Conservation (phyloP, 2,888 invertebrate genomes). For the Cheilosia pagana region DNA sequence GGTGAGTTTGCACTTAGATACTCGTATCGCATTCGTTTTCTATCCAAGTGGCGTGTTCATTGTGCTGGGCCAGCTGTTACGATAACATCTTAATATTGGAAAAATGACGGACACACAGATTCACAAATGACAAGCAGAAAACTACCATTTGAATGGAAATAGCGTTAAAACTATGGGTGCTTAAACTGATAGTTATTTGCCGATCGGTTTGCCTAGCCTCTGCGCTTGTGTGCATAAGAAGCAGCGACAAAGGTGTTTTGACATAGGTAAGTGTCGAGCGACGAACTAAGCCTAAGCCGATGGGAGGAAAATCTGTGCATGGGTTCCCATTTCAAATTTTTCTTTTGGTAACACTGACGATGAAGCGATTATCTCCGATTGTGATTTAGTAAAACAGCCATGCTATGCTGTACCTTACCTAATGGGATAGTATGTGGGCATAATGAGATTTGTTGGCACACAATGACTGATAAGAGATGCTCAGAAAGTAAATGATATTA, state of each 20-base stretch:
- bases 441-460: constrained; percentile 26
- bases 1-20: constrained; percentile 32
- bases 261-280: constrained; percentile 28
- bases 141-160: constrained; percentile 8
- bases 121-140: constrained; percentile 16
- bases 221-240: constrained; percentile 40
- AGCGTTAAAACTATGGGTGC: constrained; percentile 33
- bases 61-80: constrained; percentile 3
- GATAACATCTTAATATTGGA: constrained; percentile 36
- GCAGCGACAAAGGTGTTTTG: constrained; percentile 47
- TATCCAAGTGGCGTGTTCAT: neutral
- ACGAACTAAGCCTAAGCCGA: neutral
- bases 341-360: too few relatives aligned
- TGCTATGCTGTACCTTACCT: constrained; percentile 1
- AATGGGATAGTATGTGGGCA: constrained; percentile 19
- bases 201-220: constrained; percentile 2
- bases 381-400: constrained; percentile 2
- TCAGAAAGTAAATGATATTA: constrained; percentile 5
- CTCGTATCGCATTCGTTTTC: neutral
- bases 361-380: neutral
- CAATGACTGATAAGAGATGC: constrained; percentile 31
- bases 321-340: too few relatives aligned
- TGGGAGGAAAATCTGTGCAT: constrained; percentile 7
- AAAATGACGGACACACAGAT: constrained; percentile 46
- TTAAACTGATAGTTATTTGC: constrained; percentile 13